phyloP scores from a whole-genome alignment of 23 tunicate genomes.

The Oikopleura albicans region DNA sequence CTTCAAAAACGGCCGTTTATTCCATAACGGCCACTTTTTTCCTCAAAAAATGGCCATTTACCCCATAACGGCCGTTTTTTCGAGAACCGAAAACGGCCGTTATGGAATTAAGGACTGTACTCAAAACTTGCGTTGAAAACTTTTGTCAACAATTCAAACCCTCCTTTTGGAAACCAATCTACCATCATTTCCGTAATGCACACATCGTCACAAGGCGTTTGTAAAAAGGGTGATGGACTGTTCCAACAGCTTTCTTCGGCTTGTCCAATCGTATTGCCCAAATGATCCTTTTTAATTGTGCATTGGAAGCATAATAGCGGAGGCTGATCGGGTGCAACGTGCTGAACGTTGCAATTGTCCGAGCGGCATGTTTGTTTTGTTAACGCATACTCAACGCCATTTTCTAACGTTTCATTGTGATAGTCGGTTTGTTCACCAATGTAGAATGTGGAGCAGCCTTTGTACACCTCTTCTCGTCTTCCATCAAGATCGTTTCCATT shows the following conservation, averaged over 20 bases:
- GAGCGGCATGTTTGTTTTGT: neutral
- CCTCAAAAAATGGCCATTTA: too few relatives aligned
- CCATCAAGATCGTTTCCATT: neutral
- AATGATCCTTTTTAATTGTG: neutral
- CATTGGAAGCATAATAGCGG: neutral
- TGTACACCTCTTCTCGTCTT: neutral
- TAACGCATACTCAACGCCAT: neutral
- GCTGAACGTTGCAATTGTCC: neutral
- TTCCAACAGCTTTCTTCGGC: neutral
- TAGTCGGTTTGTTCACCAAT: neutral
- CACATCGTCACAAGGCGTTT: neutral
- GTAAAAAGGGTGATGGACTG: neutral
- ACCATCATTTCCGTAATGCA: neutral
- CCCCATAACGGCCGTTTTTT: too few relatives aligned
- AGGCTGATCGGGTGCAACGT: neutral
- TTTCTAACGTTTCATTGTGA: neutral
- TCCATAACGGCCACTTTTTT: too few relatives aligned
- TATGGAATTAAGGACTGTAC: too few relatives aligned
- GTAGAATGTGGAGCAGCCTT: constrained; percentile 3
- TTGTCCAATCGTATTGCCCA: neutral
- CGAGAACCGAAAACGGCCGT: too few relatives aligned
- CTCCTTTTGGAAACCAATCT: constrained; percentile 5
- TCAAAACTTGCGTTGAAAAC: too few relatives aligned
- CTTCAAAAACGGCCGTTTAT: too few relatives aligned
- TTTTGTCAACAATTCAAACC: too few relatives aligned